Percentiles rank a stretch among this genome's conserved stretches.
Evolutionary conservation across 2,888 invertebrate genomes (phyloP).

Genomic region (Thereva nobilitata): DNA sequence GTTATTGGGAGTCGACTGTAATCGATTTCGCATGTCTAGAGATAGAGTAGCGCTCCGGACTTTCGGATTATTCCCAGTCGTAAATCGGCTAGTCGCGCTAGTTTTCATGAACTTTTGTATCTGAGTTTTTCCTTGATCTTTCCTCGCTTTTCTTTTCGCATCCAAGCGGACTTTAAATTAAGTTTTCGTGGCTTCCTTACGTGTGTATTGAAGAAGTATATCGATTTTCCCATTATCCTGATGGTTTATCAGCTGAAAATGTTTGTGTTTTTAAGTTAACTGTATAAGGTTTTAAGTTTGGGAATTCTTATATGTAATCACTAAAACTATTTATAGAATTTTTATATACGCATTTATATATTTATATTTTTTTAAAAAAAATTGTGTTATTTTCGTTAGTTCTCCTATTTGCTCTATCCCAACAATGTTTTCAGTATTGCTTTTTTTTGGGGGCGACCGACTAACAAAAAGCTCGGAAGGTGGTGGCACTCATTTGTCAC

Average conservation of each 20-base stretch:
- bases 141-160: constrained; percentile 2
- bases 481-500: no score
- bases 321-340: no score
- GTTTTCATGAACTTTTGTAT: constrained; percentile 35
- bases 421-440: no score
- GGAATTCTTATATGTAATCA: no score
- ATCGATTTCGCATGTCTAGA: constrained; percentile 40
- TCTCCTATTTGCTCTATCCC: no score
- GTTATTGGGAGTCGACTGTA: constrained; percentile 38
- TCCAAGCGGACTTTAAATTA: no score
- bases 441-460: no score
- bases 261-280: constrained; percentile 4
- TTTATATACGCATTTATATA: no score
- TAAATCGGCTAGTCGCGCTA: constrained; percentile 22
- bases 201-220: background rate
- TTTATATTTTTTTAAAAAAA: no score
- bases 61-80: constrained; percentile 2
- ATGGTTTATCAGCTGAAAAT: constrained; percentile 19
- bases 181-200: no score
- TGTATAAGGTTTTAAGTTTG: background rate
- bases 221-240: constrained; percentile 28
- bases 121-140: constrained; percentile 29
- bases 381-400: no score
- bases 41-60: constrained; percentile 19
- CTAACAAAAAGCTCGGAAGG: no score